A percentile compares a stretch with the other conserved stretches of the same genome.
Conservation (phyloP, 2,113 vertebrate genomes). For the Planiliza haematocheilus region DNA sequence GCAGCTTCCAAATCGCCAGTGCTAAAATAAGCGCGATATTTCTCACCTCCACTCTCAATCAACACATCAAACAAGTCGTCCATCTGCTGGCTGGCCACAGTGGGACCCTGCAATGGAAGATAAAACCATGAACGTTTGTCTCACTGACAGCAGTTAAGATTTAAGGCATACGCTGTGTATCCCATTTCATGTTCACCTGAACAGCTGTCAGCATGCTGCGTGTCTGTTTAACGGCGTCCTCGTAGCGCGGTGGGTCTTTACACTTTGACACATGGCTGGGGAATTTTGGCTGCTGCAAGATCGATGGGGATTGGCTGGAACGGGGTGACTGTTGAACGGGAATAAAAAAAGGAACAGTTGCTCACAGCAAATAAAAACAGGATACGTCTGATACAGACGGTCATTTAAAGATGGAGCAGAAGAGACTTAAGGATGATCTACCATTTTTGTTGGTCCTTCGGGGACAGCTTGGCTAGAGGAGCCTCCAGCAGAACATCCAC, state of each 20-base stretch:
- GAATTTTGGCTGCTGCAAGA: slow-evolving; percentile 82
- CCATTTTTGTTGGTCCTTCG: slow-evolving; percentile 86
- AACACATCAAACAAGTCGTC: slow-evolving; percentile 98
- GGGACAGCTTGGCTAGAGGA: slow-evolving; percentile 75
- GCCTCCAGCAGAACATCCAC: slow-evolving; percentile 71
- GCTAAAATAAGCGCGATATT: background rate
- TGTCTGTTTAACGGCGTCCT: slow-evolving; percentile 96
- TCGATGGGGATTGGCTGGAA: slow-evolving; percentile 75
- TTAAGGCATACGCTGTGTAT: background rate
- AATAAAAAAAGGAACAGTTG: background rate
- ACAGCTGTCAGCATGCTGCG: slow-evolving; percentile 82
- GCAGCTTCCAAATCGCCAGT: background rate
- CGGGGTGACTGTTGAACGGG: slow-evolving; percentile 77
- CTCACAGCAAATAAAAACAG: slow-evolving; percentile 9
- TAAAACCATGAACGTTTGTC: background rate
- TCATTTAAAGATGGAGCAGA: background rate
- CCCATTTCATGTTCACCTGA: slow-evolving; percentile 81
- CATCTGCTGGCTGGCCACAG: slow-evolving; percentile 95
- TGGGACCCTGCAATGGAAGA: slow-evolving; percentile 82
- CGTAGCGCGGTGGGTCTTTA: slow-evolving; percentile 95
- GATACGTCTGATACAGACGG: slow-evolving; percentile 2
- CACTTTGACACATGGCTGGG: slow-evolving; percentile 82
- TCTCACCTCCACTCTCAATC: slow-evolving; percentile 95
- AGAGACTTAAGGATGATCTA: slow-evolving; percentile 59
- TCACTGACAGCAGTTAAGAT: background rate